phyloP scores from a whole-genome alignment of 2,113 vertebrate species.

The Cricetomys ansorgei region DNA sequence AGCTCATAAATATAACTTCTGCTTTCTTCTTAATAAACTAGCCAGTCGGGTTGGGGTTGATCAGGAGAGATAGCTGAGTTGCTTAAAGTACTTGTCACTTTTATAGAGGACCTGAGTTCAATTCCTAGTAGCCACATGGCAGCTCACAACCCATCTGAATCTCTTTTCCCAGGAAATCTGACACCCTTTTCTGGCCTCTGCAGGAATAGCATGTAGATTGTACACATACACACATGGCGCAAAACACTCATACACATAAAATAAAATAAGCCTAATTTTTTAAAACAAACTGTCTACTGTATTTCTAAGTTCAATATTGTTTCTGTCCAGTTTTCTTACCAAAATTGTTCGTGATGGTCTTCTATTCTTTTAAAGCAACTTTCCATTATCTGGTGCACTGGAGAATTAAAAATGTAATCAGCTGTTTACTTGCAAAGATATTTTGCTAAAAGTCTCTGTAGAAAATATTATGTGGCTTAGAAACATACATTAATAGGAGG shows the following conservation, averaged over 20 bases:
- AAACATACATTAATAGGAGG: neutral
- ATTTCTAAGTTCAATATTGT: neutral
- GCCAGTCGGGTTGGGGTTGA: neutral
- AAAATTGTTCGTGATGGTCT: neutral
- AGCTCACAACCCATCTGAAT: neutral
- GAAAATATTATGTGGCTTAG: neutral
- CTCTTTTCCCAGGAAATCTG: neutral
- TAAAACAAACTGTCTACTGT: neutral
- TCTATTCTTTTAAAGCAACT: neutral
- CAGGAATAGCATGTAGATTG: neutral
- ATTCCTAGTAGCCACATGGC: neutral
- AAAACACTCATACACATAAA: neutral
- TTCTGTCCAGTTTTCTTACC: neutral
- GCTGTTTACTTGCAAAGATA: neutral
- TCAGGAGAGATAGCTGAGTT: neutral
- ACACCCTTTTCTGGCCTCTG: neutral
- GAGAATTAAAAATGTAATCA: constrained; percentile 27
- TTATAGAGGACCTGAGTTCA: neutral
- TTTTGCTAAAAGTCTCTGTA: neutral
- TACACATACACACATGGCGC: neutral
- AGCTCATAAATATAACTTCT: neutral
- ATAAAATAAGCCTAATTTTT: neutral
- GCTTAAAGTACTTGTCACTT: neutral
- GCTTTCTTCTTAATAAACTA: neutral
- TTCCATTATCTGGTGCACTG: neutral